Conservation (phyloP, 2,888 invertebrate genomes). For the Caenorhabditis sp. region DNA sequence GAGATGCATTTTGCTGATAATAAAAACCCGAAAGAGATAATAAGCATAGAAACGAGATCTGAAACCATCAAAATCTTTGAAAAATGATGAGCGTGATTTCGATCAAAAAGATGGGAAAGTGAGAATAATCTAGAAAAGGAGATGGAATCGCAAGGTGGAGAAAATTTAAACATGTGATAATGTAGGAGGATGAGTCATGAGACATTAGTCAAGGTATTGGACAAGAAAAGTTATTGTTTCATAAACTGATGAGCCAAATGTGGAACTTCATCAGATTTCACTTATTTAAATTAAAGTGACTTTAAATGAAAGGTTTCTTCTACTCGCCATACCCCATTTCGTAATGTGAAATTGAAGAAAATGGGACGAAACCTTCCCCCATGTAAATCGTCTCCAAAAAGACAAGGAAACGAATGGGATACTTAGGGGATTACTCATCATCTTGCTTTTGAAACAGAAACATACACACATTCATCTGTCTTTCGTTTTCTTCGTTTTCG, state of each 20-base stretch:
- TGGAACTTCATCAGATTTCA: too few species aligned
- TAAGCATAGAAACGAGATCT: too few species aligned
- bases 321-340: not conserved
- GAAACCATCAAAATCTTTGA: too few species aligned
- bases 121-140: not conserved
- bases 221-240: too few species aligned
- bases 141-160: not conserved
- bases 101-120: not conserved
- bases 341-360: not conserved
- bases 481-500: conserved; percentile 5
- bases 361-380: not conserved
- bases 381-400: conserved; percentile 3
- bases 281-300: too few species aligned
- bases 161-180: conserved; percentile 31
- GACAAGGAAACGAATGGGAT: conserved; percentile 9
- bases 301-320: too few species aligned
- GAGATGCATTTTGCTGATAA: too few species aligned
- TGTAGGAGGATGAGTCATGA: conserved; percentile 5
- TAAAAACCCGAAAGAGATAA: too few species aligned
- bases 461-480: conserved; percentile 28
- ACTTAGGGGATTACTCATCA: conserved; percentile 55
- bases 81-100: too few species aligned
- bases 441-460: conserved; percentile 27
- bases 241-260: too few species aligned
- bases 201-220: not conserved